Percentiles rank a stretch among this genome's conserved stretches.
Conservation (phyloP, 2,113 vertebrate genomes). For the Xiphophorus hellerii region DNA sequence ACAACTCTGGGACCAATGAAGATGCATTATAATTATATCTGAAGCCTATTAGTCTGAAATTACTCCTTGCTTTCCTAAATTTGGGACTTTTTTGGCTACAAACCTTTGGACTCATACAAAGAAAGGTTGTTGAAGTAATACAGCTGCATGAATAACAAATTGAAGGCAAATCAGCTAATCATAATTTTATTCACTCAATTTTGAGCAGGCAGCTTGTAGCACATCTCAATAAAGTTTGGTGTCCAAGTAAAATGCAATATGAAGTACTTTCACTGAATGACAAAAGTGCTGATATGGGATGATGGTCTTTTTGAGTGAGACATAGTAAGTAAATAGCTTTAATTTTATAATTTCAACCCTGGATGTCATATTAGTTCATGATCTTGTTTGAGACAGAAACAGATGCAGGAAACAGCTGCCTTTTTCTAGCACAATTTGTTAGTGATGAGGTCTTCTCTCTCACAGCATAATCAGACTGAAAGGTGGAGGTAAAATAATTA, state of each 20-base stretch:
- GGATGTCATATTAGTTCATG: neutral
- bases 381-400: neutral
- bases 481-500: constrained; percentile 23
- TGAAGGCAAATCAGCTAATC: too few relatives aligned
- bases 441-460: constrained; percentile 23
- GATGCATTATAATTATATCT: constrained; percentile 67
- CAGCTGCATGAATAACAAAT: neutral
- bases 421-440: constrained; percentile 4
- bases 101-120: neutral
- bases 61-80: constrained; percentile 11
- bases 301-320: neutral
- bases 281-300: neutral
- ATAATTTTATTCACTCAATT: too few relatives aligned
- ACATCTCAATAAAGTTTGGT: neutral
- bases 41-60: constrained; percentile 39
- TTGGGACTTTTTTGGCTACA: constrained; percentile 31
- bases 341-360: neutral
- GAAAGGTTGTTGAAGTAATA: constrained; percentile 20
- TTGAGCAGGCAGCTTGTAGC: too few relatives aligned
- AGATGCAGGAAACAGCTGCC: neutral
- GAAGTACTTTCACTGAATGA: neutral
- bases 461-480: constrained; percentile 24
- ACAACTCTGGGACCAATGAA: constrained; percentile 44
- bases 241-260: neutral
- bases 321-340: neutral